A percentile compares a stretch with the other conserved stretches of the same genome.
These are phyloP conservation scores for Lepidurus apus DNA, from an alignment of 1,140 invertebrate species.

Conservation along the genomic window DNA sequence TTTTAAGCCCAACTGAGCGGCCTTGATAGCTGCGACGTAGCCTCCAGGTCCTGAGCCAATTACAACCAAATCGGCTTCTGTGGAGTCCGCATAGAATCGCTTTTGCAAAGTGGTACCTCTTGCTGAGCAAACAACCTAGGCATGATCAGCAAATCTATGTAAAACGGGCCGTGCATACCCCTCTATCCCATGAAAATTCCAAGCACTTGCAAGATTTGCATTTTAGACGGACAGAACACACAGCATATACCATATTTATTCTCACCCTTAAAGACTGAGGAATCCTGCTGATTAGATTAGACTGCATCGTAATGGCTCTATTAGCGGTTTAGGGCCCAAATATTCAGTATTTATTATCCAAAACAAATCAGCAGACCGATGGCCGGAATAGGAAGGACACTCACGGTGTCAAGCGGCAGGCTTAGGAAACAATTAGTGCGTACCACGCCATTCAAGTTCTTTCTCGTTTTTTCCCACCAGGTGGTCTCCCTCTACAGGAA, in stretches of 20 bases:
- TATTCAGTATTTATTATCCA: background rate
- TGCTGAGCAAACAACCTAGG: background rate
- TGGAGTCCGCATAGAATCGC: conserved; percentile 58
- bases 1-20: conserved; percentile 95
- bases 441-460: background rate
- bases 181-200: no score
- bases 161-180: no score
- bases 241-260: background rate
- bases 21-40: conserved; percentile 99
- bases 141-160: background rate
- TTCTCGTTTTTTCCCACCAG: background rate
- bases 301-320: background rate
- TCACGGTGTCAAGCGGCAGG: background rate
- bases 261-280: background rate
- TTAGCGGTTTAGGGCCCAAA: background rate
- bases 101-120: conserved; percentile 28
- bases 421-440: background rate
- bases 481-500: background rate
- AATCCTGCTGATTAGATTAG: background rate
- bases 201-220: no score
- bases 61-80: conserved; percentile 90
- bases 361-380: background rate
- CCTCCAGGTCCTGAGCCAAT: conserved; percentile 98
- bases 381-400: conserved; percentile 8
- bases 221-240: background rate